phyloP scores from a whole-genome alignment of 2,797 vertebrate genomes.

The Sebastes glaucus region DNA sequence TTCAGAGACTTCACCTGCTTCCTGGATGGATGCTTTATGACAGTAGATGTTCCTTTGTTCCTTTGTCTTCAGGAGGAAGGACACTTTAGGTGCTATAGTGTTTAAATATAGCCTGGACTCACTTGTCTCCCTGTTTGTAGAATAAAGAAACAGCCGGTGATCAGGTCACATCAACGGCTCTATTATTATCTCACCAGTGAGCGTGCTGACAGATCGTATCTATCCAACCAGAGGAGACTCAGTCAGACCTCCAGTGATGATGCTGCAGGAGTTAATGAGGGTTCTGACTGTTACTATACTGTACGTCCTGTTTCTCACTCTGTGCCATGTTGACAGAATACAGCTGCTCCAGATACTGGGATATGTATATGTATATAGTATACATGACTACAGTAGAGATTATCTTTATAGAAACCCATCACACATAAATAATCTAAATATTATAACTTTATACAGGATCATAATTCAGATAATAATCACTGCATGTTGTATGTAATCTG shows the following conservation, averaged over 20 bases:
- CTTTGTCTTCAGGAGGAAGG: constrained; percentile 13
- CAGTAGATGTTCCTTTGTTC: constrained; percentile 23
- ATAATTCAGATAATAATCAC: background rate
- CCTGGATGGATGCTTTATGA: constrained; percentile 30
- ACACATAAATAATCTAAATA: background rate
- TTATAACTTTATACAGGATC: background rate
- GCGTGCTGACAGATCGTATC: constrained; percentile 40
- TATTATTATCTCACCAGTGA: constrained; percentile 67
- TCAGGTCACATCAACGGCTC: constrained; percentile 51
- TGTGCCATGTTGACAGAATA: background rate
- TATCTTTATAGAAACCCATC: background rate
- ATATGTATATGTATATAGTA: too few relatives aligned
- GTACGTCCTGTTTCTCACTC: background rate
- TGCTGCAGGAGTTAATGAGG: constrained; percentile 23
- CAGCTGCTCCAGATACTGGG: background rate
- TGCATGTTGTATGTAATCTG: background rate
- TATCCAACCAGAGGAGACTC: constrained; percentile 27
- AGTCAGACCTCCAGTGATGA: constrained; percentile 16
- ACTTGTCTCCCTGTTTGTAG: constrained; percentile 35
- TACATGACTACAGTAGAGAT: background rate
- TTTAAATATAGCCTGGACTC: constrained; percentile 61
- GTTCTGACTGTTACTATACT: background rate
- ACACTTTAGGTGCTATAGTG: constrained; percentile 12
- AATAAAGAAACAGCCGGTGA: constrained; percentile 38
- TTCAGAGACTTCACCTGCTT: constrained; percentile 16